phyloP scores from a whole-genome alignment of 2,113 vertebrate species.

The Melanerpes aurifrons region DNA sequence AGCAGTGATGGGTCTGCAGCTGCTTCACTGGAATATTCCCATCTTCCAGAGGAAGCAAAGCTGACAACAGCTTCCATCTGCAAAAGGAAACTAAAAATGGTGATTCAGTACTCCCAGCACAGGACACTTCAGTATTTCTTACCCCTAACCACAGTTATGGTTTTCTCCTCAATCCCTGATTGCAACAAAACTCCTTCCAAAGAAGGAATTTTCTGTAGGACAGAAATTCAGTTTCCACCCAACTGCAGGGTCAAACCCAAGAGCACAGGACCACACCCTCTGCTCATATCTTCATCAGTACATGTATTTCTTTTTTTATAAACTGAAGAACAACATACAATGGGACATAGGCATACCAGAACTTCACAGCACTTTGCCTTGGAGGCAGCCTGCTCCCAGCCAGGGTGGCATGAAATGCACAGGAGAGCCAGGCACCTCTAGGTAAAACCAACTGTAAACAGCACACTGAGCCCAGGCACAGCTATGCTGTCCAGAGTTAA shows the following conservation, averaged over 20 bases:
- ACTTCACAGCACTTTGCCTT: neutral
- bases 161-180: neutral
- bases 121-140: neutral
- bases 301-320: neutral
- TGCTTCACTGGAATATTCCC: slow-evolving; percentile 57
- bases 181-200: neutral
- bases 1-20: slow-evolving; percentile 25
- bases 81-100: slow-evolving; percentile 7
- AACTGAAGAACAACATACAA: neutral
- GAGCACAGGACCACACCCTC: neutral
- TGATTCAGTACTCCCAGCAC: neutral
- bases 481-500: neutral
- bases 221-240: neutral
- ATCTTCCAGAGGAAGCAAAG: slow-evolving; percentile 54
- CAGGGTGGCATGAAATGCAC: neutral
- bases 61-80: slow-evolving; percentile 56
- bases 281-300: neutral
- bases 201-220: neutral
- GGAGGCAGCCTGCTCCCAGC: neutral
- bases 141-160: rapidly evolving
- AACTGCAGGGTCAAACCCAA: neutral
- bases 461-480: neutral
- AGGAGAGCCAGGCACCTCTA: rapidly evolving
- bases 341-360: neutral
- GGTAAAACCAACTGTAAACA: neutral